Evolutionary conservation across 2,113 vertebrate genomes (phyloP).

Genomic region (Tyto alba): DNA sequence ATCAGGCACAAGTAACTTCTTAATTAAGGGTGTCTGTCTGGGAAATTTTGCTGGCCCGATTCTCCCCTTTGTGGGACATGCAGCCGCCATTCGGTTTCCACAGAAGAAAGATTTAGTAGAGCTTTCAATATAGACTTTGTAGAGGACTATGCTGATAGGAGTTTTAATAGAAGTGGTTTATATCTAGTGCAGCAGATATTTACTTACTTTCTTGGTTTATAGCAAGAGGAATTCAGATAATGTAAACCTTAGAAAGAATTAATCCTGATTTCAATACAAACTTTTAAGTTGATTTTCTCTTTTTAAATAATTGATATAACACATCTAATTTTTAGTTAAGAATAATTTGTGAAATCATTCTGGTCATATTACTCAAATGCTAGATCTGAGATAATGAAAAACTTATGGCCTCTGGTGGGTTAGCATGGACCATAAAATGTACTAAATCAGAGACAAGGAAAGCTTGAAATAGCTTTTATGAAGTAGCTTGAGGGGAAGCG

Average conservation of each 20-base stretch:
- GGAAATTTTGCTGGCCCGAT: background rate
- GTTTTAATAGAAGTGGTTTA: background rate
- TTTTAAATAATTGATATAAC: background rate
- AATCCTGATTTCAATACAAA: background rate
- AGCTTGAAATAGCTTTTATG: constrained; percentile 6
- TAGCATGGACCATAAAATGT: background rate
- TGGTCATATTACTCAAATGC: constrained; percentile 1
- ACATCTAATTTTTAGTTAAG: background rate
- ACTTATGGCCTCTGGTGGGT: background rate
- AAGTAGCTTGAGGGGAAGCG: background rate
- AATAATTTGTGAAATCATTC: background rate
- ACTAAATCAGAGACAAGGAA: background rate
- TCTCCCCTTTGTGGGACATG: background rate
- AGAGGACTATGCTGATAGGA: background rate
- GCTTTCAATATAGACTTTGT: background rate
- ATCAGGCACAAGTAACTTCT: background rate
- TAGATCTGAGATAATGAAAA: background rate
- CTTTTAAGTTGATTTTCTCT: background rate
- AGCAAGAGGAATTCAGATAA: background rate
- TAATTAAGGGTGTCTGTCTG: background rate
- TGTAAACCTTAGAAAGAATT: background rate
- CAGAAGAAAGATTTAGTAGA: background rate
- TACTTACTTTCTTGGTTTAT: background rate
- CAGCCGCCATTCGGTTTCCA: background rate
- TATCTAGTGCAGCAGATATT: background rate